Evolutionary conservation across 2,113 vertebrate genomes (phyloP).

Genomic region (Genyomyrus donnyi): DNA sequence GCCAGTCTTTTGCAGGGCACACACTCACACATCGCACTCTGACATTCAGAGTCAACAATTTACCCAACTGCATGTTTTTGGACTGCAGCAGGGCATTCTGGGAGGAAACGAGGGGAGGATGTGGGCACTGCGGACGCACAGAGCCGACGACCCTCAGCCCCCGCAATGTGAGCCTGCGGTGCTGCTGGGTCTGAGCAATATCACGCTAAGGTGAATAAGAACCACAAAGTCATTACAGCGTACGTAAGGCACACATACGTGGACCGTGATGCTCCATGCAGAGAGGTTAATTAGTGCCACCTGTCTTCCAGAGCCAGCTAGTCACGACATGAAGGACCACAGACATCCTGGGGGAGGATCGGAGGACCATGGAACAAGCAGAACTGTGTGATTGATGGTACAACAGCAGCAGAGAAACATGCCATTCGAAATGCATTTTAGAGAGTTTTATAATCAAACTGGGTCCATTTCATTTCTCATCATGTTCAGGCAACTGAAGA

Average conservation of each 20-base stretch:
- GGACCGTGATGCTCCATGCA: background rate
- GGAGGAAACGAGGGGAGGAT: background rate
- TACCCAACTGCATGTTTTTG: background rate
- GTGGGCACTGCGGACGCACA: background rate
- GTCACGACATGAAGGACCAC: background rate
- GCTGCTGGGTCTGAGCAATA: background rate
- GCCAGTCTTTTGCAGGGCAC: background rate
- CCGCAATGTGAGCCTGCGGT: background rate
- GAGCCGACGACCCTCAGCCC: background rate
- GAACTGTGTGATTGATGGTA: background rate
- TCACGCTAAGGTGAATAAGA: background rate
- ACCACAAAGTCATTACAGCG: background rate
- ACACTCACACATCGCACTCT: background rate
- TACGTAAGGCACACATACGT: background rate
- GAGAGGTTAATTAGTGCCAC: slow-evolving; percentile 1
- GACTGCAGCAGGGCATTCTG: background rate
- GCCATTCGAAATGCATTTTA: background rate
- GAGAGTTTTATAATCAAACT: background rate
- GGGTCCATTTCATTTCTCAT: background rate
- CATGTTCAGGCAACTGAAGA: background rate
- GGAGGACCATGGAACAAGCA: background rate
- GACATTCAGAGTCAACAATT: background rate
- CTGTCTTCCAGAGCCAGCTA: background rate
- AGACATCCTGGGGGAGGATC: background rate
- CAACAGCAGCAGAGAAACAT: background rate